Evolutionary conservation across 2,113 vertebrate species (phyloP).

Genomic region (Corvus hawaiiensis): DNA sequence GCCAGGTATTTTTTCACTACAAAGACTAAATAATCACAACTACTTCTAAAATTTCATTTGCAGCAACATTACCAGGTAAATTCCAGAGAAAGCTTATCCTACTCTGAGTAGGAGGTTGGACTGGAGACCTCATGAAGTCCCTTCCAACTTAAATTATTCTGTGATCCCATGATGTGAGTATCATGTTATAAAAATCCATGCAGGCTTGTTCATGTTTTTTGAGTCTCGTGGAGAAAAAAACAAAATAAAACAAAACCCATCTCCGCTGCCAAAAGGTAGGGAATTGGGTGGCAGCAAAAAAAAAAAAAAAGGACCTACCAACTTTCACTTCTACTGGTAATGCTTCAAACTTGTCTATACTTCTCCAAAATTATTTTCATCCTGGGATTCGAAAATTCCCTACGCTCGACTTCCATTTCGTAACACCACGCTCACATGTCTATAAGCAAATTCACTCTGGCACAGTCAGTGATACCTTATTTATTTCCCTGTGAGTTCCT

Average conservation of each 20-base stretch:
- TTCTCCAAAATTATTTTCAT: slow-evolving; percentile 34
- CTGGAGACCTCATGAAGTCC: not conserved
- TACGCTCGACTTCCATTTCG: not conserved
- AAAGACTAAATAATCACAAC: not conserved
- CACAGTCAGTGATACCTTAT: not conserved
- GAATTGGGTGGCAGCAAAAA: not conserved
- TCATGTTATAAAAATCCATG: not conserved
- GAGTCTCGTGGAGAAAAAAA: not conserved
- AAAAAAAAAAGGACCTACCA: not conserved
- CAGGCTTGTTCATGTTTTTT: slow-evolving; percentile 32
- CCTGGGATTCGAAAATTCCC: not conserved
- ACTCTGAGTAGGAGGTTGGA: not conserved
- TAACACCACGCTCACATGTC: not conserved
- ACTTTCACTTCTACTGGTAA: not conserved
- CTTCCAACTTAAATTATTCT: not conserved
- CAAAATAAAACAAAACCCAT: not conserved
- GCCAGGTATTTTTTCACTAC: not conserved
- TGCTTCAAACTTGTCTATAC: slow-evolving; percentile 25
- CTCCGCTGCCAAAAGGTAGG: not conserved
- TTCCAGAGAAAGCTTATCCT: not conserved
- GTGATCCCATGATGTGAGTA: not conserved
- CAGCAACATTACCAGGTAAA: not conserved
- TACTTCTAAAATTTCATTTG: not conserved
- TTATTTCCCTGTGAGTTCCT: not conserved
- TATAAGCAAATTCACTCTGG: not conserved